Percentiles rank a stretch among this genome's conserved stretches.
Evolutionary conservation across 2,888 invertebrate species (phyloP).

Genomic region (Athalia circularis): DNA sequence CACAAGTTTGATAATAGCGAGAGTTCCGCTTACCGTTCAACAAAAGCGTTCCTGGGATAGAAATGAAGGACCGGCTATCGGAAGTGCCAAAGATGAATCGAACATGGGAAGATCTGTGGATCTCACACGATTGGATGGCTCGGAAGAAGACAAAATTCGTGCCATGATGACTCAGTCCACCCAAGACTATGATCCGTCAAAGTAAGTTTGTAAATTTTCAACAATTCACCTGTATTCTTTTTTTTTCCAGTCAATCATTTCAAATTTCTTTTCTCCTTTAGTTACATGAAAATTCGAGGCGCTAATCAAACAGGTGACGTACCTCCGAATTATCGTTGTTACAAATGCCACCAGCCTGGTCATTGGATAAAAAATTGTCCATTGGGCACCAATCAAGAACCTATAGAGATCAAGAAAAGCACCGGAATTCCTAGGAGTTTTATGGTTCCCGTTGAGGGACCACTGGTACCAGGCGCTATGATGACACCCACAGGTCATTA

Average conservation of each 20-base stretch:
- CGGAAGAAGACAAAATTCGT: slow-evolving; percentile 98
- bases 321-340: slow-evolving; percentile 94
- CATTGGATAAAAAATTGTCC: slow-evolving; percentile 99
- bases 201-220: slow-evolving; percentile 80
- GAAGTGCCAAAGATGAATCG: slow-evolving; percentile 68
- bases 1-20: slow-evolving; percentile 94
- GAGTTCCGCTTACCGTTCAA: slow-evolving; percentile 90
- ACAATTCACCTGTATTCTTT: not conserved
- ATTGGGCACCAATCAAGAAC: slow-evolving; percentile 79
- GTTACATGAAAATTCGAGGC: slow-evolving; percentile 92
- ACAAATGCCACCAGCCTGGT: slow-evolving; percentile 94
- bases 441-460: slow-evolving; percentile 94
- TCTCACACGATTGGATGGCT: slow-evolving; percentile 91
- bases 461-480: slow-evolving; percentile 92
- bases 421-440: slow-evolving; percentile 98
- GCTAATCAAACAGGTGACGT: slow-evolving; percentile 93
- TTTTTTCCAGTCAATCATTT: slow-evolving; percentile 27
- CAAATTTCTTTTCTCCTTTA: slow-evolving; percentile 73
- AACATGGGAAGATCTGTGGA: slow-evolving; percentile 82
- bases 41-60: slow-evolving; percentile 87
- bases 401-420: slow-evolving; percentile 91
- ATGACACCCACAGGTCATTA: slow-evolving; percentile 91
- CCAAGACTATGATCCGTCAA: slow-evolving; percentile 96
- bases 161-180: slow-evolving; percentile 99
- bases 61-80: slow-evolving; percentile 64